Conservation (phyloP, 2,113 vertebrate genomes). For the Myotis lucifugus region DNA sequence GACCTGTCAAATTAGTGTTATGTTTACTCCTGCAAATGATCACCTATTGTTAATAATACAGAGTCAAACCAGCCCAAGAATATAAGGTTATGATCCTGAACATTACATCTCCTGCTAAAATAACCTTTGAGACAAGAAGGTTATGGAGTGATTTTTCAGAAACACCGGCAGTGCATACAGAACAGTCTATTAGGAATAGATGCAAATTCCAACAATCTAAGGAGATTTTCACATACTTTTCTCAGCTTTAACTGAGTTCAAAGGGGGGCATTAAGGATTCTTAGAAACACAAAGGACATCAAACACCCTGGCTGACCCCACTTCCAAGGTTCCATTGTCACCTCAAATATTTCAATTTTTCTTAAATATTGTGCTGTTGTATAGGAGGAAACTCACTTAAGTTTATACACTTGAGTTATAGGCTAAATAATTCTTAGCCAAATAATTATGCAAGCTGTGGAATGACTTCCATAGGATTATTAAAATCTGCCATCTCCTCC, state of each 20-base stretch:
- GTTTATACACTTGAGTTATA: not conserved
- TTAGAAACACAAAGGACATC: not conserved
- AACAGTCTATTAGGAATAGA: not conserved
- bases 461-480: too few species aligned
- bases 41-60: not conserved
- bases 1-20: not conserved
- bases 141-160: not conserved
- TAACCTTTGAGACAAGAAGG: not conserved
- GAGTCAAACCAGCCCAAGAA: not conserved
- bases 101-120: not conserved
- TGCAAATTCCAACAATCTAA: not conserved
- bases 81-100: not conserved
- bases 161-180: not conserved
- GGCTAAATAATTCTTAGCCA: not conserved
- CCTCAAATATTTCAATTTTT: not conserved
- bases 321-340: not conserved
- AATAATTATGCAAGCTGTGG: not conserved
- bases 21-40: not conserved
- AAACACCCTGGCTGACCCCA: not conserved
- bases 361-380: not conserved
- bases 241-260: not conserved
- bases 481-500: rapidly evolving
- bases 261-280: not conserved
- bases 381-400: not conserved
- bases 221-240: not conserved